These are phyloP conservation scores for Microcebus tavaratra DNA, from an alignment of 2,113 vertebrate genomes.

Conservation along the genomic window DNA sequence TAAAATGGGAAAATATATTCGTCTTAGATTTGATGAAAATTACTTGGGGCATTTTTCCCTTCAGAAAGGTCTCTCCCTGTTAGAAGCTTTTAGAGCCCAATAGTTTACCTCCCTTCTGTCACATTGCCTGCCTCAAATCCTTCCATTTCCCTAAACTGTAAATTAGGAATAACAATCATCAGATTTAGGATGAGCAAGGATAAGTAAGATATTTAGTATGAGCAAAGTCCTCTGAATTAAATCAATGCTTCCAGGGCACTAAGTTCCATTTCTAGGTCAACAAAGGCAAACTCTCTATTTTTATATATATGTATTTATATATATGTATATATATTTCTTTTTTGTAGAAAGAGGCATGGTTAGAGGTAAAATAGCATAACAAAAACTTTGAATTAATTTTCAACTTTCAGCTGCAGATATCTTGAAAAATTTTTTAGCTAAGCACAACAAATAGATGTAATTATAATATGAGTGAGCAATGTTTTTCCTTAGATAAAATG, in stretches of 20 bases:
- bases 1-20: neutral
- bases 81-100: neutral
- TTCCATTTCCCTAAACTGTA: neutral
- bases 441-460: conserved; percentile 22
- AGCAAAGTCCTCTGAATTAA: neutral
- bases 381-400: conserved; percentile 49
- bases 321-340: neutral
- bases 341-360: neutral
- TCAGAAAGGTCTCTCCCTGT: neutral
- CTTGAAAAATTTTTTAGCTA: conserved; percentile 23
- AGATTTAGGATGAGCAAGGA: neutral
- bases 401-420: neutral
- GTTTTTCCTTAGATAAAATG: conserved; percentile 35
- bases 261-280: neutral
- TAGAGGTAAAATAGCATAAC: neutral
- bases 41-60: neutral
- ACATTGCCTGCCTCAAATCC: neutral
- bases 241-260: neutral
- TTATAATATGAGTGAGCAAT: conserved; percentile 40
- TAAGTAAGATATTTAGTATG: neutral
- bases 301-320: neutral
- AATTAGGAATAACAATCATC: neutral
- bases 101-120: neutral
- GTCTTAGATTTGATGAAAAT: neutral
- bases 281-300: neutral